Evolutionary conservation across 2,797 vertebrate genomes (phyloP), one percentile per base, ranked within the genome.

Genomic region (Lepilemur septentrionalis): DNA sequence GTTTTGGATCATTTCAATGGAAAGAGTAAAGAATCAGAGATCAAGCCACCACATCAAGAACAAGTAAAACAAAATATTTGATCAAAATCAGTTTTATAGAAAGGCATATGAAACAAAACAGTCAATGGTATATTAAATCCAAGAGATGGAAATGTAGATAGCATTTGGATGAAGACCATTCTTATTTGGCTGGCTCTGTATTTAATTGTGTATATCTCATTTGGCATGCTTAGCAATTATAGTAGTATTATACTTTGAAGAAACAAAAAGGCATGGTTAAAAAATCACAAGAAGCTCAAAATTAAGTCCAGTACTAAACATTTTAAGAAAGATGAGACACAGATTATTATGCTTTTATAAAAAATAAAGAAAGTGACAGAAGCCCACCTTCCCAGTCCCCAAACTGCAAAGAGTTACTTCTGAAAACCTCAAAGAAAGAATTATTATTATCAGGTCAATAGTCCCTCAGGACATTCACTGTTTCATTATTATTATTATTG

Each of bases 1-100:
- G 89, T 88, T 96, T 97, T 98, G 97, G 95, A 97, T 97, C 52
- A 61, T 57, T 89, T 96, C 63, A 82, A 17, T 91, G 97, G 97
- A 98, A 98, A 96, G 92, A 86, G 23, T 89, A 88, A 69, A 94
- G 28, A 57, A 46, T 82, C 30, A 94, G 30, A 23, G 96, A 97
- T 38, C 15, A 97, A 97, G 6, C 12, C 50, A 96, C 41, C 55
- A 92, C 30, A 76, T 90, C 72, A 94, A 97, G 95, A 98, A 97
- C 30, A 91, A 92, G 35, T 23, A 59, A 94, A 94, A 82, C 10
- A 73, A 97, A 95, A 94, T 32, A 61, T 88, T 61, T 75, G 28
- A 93, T 95, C 25, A 72, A 94, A 97, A 96, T 57, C 81, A 52
- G 48, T 73, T 61, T 93, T 95, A 73, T 61, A 43, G 3, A 88